A percentile compares a stretch with the other conserved stretches of the same genome.
Evolutionary conservation across 1,140 invertebrate genomes (phyloP).

Genomic region (Drosophila varians): DNA sequence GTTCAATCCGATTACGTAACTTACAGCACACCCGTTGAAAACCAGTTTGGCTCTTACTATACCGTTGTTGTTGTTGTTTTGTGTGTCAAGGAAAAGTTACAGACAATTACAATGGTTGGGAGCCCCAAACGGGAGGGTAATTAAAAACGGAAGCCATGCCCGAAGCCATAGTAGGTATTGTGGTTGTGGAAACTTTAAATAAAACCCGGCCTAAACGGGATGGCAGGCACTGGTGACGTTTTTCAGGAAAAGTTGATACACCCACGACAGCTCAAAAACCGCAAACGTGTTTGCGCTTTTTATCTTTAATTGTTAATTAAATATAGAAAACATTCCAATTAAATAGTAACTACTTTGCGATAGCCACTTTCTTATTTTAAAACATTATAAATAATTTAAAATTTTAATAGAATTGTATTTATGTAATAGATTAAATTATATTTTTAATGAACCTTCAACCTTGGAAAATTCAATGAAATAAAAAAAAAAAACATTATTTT

Average conservation of each 20-base stretch:
- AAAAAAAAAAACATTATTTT: not conserved
- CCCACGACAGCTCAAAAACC: constrained; percentile 32
- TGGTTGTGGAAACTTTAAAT: constrained; percentile 7
- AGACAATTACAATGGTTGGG: constrained; percentile 39
- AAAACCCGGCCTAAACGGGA: constrained; percentile 18
- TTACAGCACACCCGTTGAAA: constrained; percentile 27
- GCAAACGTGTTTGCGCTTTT: constrained; percentile 13
- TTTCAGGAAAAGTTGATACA: constrained; percentile 26
- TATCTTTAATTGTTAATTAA: not conserved
- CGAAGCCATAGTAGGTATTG: constrained; percentile 47
- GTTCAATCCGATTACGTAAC: constrained; percentile 61
- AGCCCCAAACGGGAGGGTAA: constrained; percentile 24
- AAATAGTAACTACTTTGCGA: too few species aligned
- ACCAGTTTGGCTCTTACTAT: constrained; percentile 56
- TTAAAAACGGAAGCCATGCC: constrained; percentile 60
- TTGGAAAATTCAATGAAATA: not conserved
- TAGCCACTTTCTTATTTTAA: too few species aligned
- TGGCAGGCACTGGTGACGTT: constrained; percentile 1
- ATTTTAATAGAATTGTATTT: not conserved
- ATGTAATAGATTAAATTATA: not conserved
- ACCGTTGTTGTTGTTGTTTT: constrained; percentile 15
- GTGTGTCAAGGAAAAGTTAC: constrained; percentile 66
- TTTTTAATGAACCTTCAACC: not conserved
- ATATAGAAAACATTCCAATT: too few species aligned
- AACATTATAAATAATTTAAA: not conserved